Evolutionary conservation across 2,797 vertebrate genomes (phyloP), one percentile per base, ranked within the genome.

Genomic region (Ptychadena robeensis): DNA sequence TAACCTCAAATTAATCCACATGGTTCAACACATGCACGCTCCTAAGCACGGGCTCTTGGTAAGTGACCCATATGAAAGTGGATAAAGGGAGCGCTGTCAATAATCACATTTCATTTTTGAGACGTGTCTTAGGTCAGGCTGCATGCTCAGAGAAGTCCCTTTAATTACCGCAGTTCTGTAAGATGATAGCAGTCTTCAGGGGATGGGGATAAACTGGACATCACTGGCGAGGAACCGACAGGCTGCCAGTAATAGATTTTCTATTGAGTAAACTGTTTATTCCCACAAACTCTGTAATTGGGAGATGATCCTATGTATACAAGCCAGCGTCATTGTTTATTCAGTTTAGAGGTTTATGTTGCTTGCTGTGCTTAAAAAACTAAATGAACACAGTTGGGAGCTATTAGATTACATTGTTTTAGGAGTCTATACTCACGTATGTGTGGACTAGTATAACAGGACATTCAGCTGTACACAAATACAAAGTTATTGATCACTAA

Each of bases 141-240:
- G 81, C 89, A 87, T 88, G 89, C 92, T 91, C 91, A 93, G 92
- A 94, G 92, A 92, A 83, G 67, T 86, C 87, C 85, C 91, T 91
- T 91, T 93, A 93, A 94, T 93, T 93, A 90, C 91, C 89, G 68
- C 35, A 65, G 22, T 38, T 28, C 61, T 82, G 80, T 38, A 75
- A 82, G 53, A 40, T 69, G 80, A 76, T 82, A 82, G 34, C 25
- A 14, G 65, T 81, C 48, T 82, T 61, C 48, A 76, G 48, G 65
- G 65, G 80, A 74, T 57, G 63, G 71, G 61, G 80, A 76, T 82
- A 82, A 82, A 68, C 32, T 61, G 53, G 53, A 71, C 64, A 68
- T 10, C n/a, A 35, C 34, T 15, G 34, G 35, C 2, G 8, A 31
- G 61, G 15, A 44, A n/a, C 31, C 48, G 32, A 10, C n/a, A 25